These are phyloP conservation scores for Ceyx cyanopectus DNA, from an alignment of 2,113 vertebrate genomes.

Conservation along the genomic window DNA sequence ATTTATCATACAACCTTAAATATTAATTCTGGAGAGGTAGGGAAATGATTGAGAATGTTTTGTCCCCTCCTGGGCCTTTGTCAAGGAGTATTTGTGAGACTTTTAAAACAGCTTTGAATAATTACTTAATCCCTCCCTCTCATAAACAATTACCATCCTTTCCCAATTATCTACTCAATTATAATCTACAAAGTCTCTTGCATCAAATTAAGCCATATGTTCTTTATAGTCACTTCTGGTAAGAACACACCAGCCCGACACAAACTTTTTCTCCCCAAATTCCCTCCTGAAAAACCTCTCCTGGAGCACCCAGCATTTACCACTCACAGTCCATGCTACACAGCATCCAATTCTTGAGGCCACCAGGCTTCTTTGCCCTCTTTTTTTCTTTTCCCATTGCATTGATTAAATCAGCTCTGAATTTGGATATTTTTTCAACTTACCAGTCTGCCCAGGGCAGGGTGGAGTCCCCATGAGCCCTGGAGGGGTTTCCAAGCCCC, in stretches of 20 bases:
- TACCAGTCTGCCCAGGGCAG: too few relatives aligned
- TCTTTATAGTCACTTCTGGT: background rate
- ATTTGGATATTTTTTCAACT: fast-evolving
- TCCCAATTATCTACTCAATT: conserved; percentile 71
- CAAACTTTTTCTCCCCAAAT: background rate
- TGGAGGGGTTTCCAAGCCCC: background rate
- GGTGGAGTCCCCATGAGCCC: background rate
- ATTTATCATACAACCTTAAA: fast-evolving
- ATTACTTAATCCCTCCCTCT: conserved; percentile 48
- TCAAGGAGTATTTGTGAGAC: conserved; percentile 20
- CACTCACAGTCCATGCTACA: too few relatives aligned
- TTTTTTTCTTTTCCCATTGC: fast-evolving
- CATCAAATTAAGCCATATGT: conserved; percentile 59
- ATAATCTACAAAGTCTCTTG: conserved; percentile 62
- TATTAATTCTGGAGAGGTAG: background rate
- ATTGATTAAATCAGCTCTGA: background rate
- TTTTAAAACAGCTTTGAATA: conserved; percentile 48
- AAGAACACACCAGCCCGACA: background rate
- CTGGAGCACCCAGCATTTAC: background rate
- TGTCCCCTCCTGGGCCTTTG: background rate
- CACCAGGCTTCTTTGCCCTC: background rate
- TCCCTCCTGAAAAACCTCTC: background rate
- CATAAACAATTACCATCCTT: conserved; percentile 53
- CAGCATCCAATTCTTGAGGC: fast-evolving
- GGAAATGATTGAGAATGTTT: background rate